Percentiles rank a stretch among this genome's conserved stretches.
These are phyloP conservation scores for Corythoichthys haematopterus DNA, from an alignment of 2,113 vertebrate genomes.

Conservation along the genomic window DNA sequence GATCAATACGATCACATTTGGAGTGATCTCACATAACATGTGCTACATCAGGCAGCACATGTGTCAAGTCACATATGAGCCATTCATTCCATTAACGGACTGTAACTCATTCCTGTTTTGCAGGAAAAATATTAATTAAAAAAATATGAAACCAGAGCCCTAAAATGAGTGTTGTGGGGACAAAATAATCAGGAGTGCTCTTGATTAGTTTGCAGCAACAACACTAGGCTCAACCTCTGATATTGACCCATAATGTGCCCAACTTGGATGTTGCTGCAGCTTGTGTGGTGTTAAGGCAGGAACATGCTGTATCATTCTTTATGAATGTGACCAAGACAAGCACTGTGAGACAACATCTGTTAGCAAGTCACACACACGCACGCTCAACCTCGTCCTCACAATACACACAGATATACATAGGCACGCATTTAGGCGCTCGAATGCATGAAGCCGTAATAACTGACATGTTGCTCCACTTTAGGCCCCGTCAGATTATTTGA, in stretches of 20 bases:
- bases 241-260: conserved; percentile 13
- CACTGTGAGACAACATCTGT: conserved; percentile 60
- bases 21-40: conserved; percentile 25
- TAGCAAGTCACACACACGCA: conserved; percentile 32
- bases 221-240: conserved; percentile 17
- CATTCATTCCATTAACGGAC: conserved; percentile 42
- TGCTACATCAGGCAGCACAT: conserved; percentile 27
- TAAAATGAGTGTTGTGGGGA: conserved; percentile 3
- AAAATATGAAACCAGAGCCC: conserved; percentile 10
- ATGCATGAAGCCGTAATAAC: conserved; percentile 34
- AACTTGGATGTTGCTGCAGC: conserved; percentile 9
- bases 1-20: conserved; percentile 31
- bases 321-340: conserved; percentile 47
- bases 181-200: conserved; percentile 25
- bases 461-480: conserved; percentile 51
- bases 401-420: conserved; percentile 6
- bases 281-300: conserved; percentile 16
- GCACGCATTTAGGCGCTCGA: background rate
- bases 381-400: background rate
- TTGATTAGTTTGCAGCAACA: background rate
- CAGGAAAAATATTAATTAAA: conserved; percentile 31
- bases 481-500: conserved; percentile 25
- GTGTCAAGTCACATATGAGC: conserved; percentile 55
- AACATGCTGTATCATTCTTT: conserved; percentile 45
- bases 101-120: conserved; percentile 34